Base-by-base conservation (phyloP, 2,113 vertebrate species). In the Chunga burmeisteri region DNA sequence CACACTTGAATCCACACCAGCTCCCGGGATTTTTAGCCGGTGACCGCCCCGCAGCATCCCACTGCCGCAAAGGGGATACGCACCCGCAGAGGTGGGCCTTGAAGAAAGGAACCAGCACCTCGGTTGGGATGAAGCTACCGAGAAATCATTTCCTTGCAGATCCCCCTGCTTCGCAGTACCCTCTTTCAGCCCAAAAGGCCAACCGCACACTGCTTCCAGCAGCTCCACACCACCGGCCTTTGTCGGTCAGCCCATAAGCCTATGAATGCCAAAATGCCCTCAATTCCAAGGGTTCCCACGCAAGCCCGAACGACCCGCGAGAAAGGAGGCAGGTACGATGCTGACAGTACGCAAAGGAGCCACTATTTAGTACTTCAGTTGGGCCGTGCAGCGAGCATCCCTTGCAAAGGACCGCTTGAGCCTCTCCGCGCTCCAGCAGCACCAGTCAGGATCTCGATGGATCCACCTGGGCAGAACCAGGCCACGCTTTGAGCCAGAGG, bases 51-150 rank as follows among this genome's bases (percentile, higher is more conserved):
- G 1, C 58, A 5, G 49, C 72, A 29, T 66, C 59, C 49, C 38
- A 1, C 21, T 2, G 40, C 9, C 1, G 7, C 40, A 8, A 46
- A 40, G 47, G 2, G 2, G 10, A 26, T 2, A 17, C 1, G 1
- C 30, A 32, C 42, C 77, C 36, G 2, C 21, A 12, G 68, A 21
- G 36, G 32, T 19, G 21, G 21, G 7, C 27, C 46, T 16, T 11
- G 5, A 82, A 10, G 79, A 44, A 62, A 52, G 11, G 34, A 22
- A 34, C 49, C 55, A 47, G 80, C 46, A 6, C 27, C 62, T 46
- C 1, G 3, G 62, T 1, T 15, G 42, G 56, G 56, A 42, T 21
- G 27, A 30, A 56, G 56, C 49, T 27, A 7, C 32, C 1, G 4
- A n/a, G 44, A 17, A 32, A 70, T 10, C 11, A 1, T 42, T 10